These are phyloP conservation scores for Schizopygopsis pylzovi DNA, from an alignment of 2,797 vertebrate species.

Conservation along the genomic window DNA sequence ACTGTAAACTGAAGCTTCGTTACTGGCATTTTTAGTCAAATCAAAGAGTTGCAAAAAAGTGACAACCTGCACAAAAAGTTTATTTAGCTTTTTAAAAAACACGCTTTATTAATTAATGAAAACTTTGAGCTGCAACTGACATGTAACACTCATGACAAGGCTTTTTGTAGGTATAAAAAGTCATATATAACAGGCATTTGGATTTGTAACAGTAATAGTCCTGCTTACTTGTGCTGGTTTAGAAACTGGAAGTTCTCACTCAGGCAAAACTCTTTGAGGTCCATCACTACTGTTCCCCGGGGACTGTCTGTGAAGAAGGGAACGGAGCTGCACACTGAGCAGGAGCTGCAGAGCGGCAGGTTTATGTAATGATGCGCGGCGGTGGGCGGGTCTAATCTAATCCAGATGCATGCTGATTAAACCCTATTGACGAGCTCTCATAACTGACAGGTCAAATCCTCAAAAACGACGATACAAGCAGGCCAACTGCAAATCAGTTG, in stretches of 20 bases:
- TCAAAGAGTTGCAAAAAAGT: background rate
- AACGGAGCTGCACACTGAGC: constrained; percentile 45
- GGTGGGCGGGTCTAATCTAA: constrained; percentile 63
- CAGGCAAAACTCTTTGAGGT: constrained; percentile 62
- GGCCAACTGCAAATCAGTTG: background rate
- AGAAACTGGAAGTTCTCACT: constrained; percentile 63
- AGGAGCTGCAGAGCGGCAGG: constrained; percentile 15
- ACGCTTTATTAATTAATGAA: background rate
- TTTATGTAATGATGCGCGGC: constrained; percentile 69
- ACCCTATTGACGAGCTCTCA: constrained; percentile 45
- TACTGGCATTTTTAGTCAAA: background rate
- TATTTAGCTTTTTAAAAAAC: background rate
- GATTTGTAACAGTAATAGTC: background rate
- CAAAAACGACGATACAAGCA: constrained; percentile 8
- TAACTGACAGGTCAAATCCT: constrained; percentile 47
- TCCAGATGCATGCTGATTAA: constrained; percentile 62
- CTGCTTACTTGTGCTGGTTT: constrained; percentile 59
- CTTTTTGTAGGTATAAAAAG: background rate
- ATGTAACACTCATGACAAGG: background rate
- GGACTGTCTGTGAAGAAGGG: background rate
- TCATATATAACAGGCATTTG: background rate
- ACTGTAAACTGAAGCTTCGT: background rate
- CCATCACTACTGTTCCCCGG: constrained; percentile 51
- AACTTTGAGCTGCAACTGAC: background rate
- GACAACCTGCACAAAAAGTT: background rate